phyloP scores from a whole-genome alignment of 2,113 vertebrate genomes.

The Coregonus clupeaformis region DNA sequence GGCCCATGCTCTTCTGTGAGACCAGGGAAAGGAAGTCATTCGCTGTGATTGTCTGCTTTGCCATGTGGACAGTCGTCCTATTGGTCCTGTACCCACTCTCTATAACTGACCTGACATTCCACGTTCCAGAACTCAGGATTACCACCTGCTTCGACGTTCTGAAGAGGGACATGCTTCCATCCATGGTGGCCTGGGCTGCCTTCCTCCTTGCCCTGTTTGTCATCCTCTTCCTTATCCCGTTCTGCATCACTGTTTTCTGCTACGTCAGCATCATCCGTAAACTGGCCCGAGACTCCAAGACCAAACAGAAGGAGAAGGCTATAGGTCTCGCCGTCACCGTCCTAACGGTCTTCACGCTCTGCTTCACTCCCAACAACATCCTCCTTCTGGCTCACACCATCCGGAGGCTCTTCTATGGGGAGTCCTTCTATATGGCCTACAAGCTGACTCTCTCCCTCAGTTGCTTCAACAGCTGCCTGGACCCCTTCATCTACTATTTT shows the following conservation, averaged over 20 bases:
- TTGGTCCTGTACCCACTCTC: constrained; percentile 78
- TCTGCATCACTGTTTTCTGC: constrained; percentile 83
- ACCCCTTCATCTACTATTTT: constrained; percentile 95
- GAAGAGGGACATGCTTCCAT: constrained; percentile 82
- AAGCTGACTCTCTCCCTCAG: constrained; percentile 87
- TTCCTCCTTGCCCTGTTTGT: constrained; percentile 82
- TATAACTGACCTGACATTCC: constrained; percentile 80
- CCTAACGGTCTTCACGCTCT: constrained; percentile 81
- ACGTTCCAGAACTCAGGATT: constrained; percentile 75
- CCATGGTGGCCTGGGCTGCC: constrained; percentile 69
- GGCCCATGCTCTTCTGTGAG: constrained; percentile 71
- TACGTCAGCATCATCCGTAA: constrained; percentile 81
- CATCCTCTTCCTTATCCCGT: constrained; percentile 78
- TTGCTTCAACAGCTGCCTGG: constrained; percentile 90
- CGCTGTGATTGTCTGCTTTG: constrained; percentile 70
- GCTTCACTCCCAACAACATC: constrained; percentile 90
- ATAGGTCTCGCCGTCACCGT: constrained; percentile 78
- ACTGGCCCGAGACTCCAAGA: constrained; percentile 66
- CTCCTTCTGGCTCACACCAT: constrained; percentile 82
- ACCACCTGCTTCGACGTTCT: constrained; percentile 93
- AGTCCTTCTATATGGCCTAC: constrained; percentile 82
- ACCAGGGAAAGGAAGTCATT: constrained; percentile 71
- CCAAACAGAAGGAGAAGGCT: constrained; percentile 75
- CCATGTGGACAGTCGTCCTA: constrained; percentile 80
- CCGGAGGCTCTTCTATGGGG: constrained; percentile 64